Percentiles rank a stretch among this genome's conserved stretches.
phyloP scores from a whole-genome alignment of 2,797 vertebrate species.

The Oreonectes daqikongensis region DNA sequence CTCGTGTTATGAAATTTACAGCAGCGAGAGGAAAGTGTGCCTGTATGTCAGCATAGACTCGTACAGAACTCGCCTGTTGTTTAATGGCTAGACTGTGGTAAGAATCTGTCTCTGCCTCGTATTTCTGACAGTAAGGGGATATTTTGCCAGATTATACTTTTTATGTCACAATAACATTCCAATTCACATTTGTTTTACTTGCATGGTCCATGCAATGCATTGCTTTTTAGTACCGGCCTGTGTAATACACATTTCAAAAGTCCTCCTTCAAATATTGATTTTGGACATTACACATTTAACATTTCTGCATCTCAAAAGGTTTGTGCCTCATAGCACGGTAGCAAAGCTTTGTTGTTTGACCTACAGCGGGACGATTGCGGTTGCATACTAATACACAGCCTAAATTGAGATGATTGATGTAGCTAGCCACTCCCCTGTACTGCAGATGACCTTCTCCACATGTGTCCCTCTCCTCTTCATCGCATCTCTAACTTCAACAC shows the following conservation, averaged over 20 bases:
- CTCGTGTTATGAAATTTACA: background rate
- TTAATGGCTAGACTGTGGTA: background rate
- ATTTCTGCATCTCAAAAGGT: too few species aligned
- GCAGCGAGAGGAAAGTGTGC: background rate
- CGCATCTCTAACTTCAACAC: conserved; percentile 45
- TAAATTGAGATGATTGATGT: conserved; percentile 61
- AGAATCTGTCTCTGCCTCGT: background rate
- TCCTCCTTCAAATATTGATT: conserved; percentile 9
- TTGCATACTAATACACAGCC: conserved; percentile 59
- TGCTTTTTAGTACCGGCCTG: background rate
- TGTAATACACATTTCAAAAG: background rate
- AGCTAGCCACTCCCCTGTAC: conserved; percentile 56
- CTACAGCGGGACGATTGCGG: conserved; percentile 55
- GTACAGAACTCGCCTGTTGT: background rate
- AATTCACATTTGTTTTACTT: background rate
- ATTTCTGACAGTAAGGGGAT: background rate
- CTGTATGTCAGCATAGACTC: background rate
- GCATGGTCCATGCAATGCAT: background rate
- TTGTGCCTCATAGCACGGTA: conserved; percentile 21
- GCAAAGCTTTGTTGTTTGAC: conserved; percentile 57
- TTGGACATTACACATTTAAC: conserved; percentile 6
- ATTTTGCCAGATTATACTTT: background rate
- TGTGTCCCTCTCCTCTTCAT: conserved; percentile 48
- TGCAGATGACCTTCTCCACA: conserved; percentile 54
- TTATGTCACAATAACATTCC: too few species aligned